Evolutionary conservation across 2,113 vertebrate species (phyloP).

Genomic region (Lynx canadensis): DNA sequence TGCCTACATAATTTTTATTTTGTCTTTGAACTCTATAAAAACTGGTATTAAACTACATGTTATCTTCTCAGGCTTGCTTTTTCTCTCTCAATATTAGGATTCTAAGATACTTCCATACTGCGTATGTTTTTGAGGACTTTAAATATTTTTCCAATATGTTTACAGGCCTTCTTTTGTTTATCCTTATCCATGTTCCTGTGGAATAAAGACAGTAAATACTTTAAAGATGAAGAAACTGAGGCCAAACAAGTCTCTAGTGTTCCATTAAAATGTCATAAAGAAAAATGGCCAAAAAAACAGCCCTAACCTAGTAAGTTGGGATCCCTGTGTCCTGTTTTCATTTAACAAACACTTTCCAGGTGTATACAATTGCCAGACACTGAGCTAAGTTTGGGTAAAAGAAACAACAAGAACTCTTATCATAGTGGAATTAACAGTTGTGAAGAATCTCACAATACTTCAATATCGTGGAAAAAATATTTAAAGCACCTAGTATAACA

Average conservation of each 20-base stretch:
- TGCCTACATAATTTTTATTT: background rate
- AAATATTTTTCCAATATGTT: background rate
- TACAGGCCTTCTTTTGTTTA: background rate
- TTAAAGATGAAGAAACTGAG: constrained; percentile 8
- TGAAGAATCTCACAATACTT: background rate
- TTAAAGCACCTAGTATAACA: background rate
- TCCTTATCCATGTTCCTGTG: background rate
- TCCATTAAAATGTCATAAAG: constrained; percentile 1
- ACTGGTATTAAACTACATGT: background rate
- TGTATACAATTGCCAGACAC: background rate
- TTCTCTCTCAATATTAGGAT: background rate
- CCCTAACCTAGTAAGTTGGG: background rate
- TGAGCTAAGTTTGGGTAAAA: background rate
- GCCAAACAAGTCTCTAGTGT: background rate
- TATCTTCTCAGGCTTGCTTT: background rate
- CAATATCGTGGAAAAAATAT: background rate
- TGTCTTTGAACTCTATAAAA: background rate
- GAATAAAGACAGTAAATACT: background rate
- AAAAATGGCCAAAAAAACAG: background rate
- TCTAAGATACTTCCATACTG: background rate
- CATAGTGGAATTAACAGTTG: background rate
- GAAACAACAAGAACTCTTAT: background rate
- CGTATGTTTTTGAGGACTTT: background rate
- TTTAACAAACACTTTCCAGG: background rate
- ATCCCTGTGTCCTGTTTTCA: background rate